Percentiles rank a stretch among this genome's conserved stretches.
Conservation (phyloP, 2,888 invertebrate species). For the Tridacna crocea region DNA sequence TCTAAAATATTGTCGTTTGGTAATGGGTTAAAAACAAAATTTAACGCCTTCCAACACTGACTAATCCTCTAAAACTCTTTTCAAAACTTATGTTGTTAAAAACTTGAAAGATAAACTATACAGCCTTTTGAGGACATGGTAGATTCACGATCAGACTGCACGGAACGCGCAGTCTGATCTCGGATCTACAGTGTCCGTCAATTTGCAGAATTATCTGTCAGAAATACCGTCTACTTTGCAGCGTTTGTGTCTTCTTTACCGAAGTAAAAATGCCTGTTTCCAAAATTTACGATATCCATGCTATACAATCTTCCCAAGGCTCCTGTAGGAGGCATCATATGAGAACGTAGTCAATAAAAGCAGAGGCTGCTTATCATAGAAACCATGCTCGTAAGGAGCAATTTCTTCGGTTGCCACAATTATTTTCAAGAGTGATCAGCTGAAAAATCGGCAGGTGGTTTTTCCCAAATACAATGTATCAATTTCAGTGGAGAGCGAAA, state of each 20-base stretch:
- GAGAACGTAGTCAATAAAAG: background rate
- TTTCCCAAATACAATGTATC: background rate
- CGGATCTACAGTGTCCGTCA: no score
- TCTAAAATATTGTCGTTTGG: no score
- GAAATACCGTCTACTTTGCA: background rate
- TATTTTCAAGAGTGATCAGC: background rate
- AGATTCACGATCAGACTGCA: no score
- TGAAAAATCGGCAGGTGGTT: background rate
- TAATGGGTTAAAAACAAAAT: no score
- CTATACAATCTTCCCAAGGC: no score
- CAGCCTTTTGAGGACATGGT: no score
- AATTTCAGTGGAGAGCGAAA: background rate
- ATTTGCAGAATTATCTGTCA: background rate
- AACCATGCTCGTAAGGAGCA: background rate
- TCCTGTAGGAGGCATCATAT: no score
- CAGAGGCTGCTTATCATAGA: background rate
- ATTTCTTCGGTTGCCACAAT: background rate
- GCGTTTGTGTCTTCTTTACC: background rate
- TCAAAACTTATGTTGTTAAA: no score
- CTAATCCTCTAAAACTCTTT: no score
- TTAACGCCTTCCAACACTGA: no score
- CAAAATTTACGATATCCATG: background rate
- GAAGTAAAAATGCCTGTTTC: background rate
- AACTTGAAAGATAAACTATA: no score
- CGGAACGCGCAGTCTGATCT: no score